A percentile compares a stretch with the other conserved stretches of the same genome.
Evolutionary conservation across 2,113 vertebrate species (phyloP).

Genomic region (Petaurus breviceps): DNA sequence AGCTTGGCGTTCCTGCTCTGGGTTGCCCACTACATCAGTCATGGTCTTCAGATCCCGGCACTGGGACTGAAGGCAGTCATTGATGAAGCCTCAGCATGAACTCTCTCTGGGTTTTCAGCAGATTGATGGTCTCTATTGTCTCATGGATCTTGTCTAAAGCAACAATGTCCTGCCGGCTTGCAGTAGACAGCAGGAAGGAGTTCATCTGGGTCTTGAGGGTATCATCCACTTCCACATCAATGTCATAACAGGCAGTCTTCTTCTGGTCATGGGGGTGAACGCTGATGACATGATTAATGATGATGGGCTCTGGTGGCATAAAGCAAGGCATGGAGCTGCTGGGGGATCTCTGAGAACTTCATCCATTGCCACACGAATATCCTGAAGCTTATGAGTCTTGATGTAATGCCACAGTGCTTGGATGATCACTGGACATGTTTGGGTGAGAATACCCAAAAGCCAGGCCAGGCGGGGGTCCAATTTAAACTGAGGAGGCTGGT

Average conservation of each 20-base stretch:
- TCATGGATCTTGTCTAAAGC: slow-evolving; percentile 99
- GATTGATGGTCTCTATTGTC: slow-evolving; percentile 99
- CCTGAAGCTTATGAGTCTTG: slow-evolving; percentile 94
- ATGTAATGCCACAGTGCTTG: slow-evolving; percentile 94
- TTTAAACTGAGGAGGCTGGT: slow-evolving; percentile 94
- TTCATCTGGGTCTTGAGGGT: slow-evolving; percentile 99
- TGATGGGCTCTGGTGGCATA: slow-evolving; percentile 99
- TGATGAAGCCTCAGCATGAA: slow-evolving; percentile 99
- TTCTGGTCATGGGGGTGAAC: slow-evolving; percentile 99
- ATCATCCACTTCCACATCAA: slow-evolving; percentile 98
- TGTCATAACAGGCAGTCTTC: slow-evolving; percentile 98
- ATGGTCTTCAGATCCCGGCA: slow-evolving; percentile 99
- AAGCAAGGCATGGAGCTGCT: slow-evolving; percentile 94
- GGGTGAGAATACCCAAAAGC: slow-evolving; percentile 92
- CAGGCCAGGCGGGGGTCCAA: slow-evolving; percentile 91
- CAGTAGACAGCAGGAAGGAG: slow-evolving; percentile 97
- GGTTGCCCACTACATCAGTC: slow-evolving; percentile 98
- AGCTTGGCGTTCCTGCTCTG: slow-evolving; percentile 95
- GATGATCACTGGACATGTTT: slow-evolving; percentile 92
- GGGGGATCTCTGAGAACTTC: slow-evolving; percentile 94
- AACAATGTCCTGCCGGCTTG: slow-evolving; percentile 98
- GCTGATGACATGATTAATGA: slow-evolving; percentile 99
- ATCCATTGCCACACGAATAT: slow-evolving; percentile 92
- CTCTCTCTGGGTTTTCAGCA: slow-evolving; percentile 98
- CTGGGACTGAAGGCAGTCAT: slow-evolving; percentile 99